phyloP scores from a whole-genome alignment of 2,113 vertebrate species.

The Mystacornis crossleyi region DNA sequence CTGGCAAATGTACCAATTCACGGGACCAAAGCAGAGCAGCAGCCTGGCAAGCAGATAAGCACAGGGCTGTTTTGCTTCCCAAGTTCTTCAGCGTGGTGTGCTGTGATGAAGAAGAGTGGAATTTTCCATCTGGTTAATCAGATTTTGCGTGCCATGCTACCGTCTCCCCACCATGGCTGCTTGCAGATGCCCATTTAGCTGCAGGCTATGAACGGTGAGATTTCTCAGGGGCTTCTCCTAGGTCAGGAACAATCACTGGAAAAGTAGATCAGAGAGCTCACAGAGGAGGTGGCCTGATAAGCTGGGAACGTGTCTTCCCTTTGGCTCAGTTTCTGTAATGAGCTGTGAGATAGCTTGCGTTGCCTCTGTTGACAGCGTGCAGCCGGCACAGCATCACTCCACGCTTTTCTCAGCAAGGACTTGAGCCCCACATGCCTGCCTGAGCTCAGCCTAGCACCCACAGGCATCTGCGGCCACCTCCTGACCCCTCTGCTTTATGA shows the following conservation, averaged over 20 bases:
- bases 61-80: not conserved
- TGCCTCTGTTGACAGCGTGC: not conserved
- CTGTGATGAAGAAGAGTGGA: not conserved
- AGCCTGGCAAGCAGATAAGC: not conserved
- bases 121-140: conserved; percentile 43
- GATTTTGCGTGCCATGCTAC: not conserved
- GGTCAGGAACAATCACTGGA: conserved; percentile 63
- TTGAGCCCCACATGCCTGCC: not conserved
- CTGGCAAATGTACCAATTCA: not conserved
- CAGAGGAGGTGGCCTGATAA: conserved; percentile 71
- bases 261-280: conserved; percentile 70
- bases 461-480: not conserved
- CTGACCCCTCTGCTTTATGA: not conserved
- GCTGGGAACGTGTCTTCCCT: conserved; percentile 48
- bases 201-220: conserved; percentile 45
- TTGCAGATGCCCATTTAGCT: not conserved
- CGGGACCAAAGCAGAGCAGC: not conserved
- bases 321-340: conserved; percentile 57
- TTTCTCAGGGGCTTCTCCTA: conserved; percentile 66
- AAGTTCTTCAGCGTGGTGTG: not conserved
- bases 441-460: not conserved
- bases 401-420: not conserved
- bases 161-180: not conserved
- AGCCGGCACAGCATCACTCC: not conserved
- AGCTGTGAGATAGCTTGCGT: conserved; percentile 11